Evolutionary conservation across 2,888 invertebrate species (phyloP).

Genomic region (Drosophila emarginata): DNA sequence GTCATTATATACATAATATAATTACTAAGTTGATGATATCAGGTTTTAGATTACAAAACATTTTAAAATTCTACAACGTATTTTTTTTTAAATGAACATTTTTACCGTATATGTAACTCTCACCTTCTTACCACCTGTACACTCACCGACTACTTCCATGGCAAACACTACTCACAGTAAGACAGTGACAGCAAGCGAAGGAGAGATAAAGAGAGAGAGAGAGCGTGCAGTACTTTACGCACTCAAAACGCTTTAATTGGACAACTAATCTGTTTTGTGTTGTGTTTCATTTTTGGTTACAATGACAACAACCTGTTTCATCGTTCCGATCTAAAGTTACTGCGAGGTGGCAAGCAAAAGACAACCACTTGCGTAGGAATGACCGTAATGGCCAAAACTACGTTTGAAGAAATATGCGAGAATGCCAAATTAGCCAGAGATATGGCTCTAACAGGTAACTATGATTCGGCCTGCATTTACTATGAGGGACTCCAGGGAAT

Average conservation of each 20-base stretch:
- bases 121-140: too few species aligned
- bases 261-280: constrained; percentile 57
- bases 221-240: constrained; percentile 47
- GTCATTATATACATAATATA: too few species aligned
- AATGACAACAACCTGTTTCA: constrained; percentile 72
- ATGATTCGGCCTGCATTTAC: constrained; percentile 90
- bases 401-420: constrained; percentile 95
- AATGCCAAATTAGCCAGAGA: constrained; percentile 97
- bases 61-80: neutral
- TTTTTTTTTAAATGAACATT: too few species aligned
- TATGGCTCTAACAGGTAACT: constrained; percentile 96
- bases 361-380: constrained; percentile 84
- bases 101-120: too few species aligned
- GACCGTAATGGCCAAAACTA: constrained; percentile 92
- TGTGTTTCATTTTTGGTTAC: constrained; percentile 69
- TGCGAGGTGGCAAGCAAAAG: constrained; percentile 83
- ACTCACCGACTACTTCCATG: neutral
- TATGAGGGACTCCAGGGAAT: constrained; percentile 86
- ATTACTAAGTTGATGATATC: too few species aligned
- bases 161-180: constrained; percentile 2
- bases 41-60: neutral
- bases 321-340: constrained; percentile 73
- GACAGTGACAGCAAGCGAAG: constrained; percentile 1
- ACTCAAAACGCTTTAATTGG: constrained; percentile 66
- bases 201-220: constrained; percentile 12